These are phyloP conservation scores for Smutsia temminckii DNA, from an alignment of 2,797 vertebrate genomes.

Conservation along the genomic window DNA sequence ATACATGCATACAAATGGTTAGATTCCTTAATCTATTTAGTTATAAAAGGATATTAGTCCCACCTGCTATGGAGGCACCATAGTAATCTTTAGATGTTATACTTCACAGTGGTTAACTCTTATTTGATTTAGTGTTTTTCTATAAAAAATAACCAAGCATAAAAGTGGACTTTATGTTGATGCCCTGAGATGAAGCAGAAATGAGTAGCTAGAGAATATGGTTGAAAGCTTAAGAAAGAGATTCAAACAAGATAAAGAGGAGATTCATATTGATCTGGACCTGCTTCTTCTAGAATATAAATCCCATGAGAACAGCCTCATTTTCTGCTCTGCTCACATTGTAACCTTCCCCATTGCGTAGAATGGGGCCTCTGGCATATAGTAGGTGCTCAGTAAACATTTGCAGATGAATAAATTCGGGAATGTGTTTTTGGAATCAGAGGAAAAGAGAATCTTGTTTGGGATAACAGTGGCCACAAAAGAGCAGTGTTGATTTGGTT, in stretches of 20 bases:
- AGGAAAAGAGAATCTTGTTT: neutral
- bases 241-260: neutral
- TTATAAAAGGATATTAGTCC: neutral
- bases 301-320: neutral
- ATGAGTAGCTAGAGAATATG: neutral
- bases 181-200: neutral
- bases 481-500: neutral
- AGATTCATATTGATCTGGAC: neutral
- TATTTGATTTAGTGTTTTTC: neutral
- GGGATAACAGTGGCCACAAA: neutral
- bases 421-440: neutral
- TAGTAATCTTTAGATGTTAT: neutral
- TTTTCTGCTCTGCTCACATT: neutral
- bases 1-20: neutral
- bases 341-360: neutral
- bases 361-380: neutral
- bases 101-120: neutral
- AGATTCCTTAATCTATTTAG: neutral
- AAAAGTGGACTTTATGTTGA: neutral
- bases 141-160: neutral
- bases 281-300: neutral
- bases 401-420: neutral
- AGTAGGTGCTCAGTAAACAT: neutral
- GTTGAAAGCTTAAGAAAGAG: constrained; percentile 5
- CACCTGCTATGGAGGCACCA: neutral